These are phyloP conservation scores for Perithous albicinctus DNA, from an alignment of 2,888 invertebrate species.

Conservation along the genomic window DNA sequence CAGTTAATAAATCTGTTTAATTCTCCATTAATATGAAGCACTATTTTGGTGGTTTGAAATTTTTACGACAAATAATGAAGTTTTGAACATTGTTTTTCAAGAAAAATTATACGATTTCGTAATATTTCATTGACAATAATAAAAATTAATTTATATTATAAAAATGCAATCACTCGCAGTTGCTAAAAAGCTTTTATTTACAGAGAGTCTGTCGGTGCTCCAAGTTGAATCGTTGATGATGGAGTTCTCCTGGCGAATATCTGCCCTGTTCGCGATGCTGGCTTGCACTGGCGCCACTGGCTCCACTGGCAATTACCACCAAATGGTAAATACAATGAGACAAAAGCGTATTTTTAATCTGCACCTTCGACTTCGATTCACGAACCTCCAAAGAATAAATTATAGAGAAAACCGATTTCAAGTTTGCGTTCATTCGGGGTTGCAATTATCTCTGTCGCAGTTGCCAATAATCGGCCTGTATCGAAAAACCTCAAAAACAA, in stretches of 20 bases:
- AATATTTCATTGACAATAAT: background rate
- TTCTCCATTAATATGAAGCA: background rate
- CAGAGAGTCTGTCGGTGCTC: slow-evolving; percentile 23
- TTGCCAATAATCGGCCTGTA: too few species aligned
- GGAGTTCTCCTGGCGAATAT: slow-evolving; percentile 28
- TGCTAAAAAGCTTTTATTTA: slow-evolving; percentile 8
- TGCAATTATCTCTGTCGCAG: background rate
- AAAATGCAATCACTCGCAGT: background rate
- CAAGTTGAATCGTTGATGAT: slow-evolving; percentile 22
- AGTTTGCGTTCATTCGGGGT: background rate
- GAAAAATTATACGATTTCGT: too few species aligned
- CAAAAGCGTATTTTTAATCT: background rate
- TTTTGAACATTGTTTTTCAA: background rate
- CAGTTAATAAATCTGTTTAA: too few species aligned
- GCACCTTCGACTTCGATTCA: background rate
- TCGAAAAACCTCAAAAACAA: slow-evolving; percentile 20
- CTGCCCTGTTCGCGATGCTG: background rate
- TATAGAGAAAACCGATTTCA: background rate
- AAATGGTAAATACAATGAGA: slow-evolving; percentile 44
- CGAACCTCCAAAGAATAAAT: background rate
- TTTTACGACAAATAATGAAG: too few species aligned
- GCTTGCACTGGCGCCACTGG: slow-evolving; percentile 25
- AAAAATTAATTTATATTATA: background rate
- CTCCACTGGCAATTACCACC: slow-evolving; percentile 1
- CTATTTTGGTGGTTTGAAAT: too few species aligned